These are phyloP conservation scores for Pseudococcus viburni DNA, from an alignment of 2,888 invertebrate species.

Conservation along the genomic window DNA sequence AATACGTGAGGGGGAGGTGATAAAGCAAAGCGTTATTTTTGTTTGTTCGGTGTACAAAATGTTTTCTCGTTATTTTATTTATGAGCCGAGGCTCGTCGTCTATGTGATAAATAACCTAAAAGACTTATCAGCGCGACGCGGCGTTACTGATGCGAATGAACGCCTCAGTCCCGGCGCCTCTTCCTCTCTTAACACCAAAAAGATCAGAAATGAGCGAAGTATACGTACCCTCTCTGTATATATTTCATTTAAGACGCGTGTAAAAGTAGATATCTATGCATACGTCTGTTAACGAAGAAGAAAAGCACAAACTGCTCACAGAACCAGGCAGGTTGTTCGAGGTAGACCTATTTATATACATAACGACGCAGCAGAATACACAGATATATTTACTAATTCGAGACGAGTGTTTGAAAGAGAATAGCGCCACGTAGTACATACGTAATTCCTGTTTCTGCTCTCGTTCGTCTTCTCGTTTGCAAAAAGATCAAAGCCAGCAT, in stretches of 20 bases:
- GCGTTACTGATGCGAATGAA: background rate
- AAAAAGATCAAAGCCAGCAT: background rate
- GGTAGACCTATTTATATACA: too few relatives aligned
- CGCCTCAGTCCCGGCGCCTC: background rate
- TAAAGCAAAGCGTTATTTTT: background rate
- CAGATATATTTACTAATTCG: too few relatives aligned
- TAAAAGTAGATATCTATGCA: background rate
- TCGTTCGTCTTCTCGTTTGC: background rate
- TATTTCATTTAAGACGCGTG: background rate
- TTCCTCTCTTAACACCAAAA: background rate
- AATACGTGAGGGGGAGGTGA: too few relatives aligned
- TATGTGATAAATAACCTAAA: constrained; percentile 30
- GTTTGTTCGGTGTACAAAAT: constrained; percentile 8
- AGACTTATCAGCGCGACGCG: constrained; percentile 21
- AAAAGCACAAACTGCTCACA: background rate
- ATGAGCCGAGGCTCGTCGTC: constrained; percentile 33
- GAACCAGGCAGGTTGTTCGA: too few relatives aligned
- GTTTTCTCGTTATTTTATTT: constrained; percentile 45
- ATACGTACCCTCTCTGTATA: background rate
- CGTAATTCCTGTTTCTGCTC: background rate
- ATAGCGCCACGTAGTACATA: background rate
- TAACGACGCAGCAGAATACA: too few relatives aligned
- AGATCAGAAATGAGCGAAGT: background rate
- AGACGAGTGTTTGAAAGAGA: background rate
- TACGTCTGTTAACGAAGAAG: background rate